These are phyloP conservation scores for Desmophyllum pertusum DNA, from an alignment of 92 coral and sea anemone genomes.

Conservation along the genomic window DNA sequence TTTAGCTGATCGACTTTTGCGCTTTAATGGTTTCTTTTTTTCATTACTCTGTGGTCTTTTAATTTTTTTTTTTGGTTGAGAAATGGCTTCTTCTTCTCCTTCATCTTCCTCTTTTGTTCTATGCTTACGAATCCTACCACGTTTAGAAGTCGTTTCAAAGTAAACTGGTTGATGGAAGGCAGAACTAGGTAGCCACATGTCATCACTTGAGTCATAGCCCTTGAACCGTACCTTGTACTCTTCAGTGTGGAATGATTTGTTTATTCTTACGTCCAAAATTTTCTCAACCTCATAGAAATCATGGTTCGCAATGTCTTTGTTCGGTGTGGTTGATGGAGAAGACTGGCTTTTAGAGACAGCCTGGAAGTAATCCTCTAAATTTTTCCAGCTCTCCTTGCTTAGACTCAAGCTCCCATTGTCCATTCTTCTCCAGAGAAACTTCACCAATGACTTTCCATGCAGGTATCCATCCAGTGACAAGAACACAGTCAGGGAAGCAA, in stretches of 20 bases:
- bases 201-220: not conserved
- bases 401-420: not conserved
- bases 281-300: conserved; percentile 33
- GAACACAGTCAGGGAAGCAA: conserved; percentile 14
- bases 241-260: conserved; percentile 23
- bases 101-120: conserved; percentile 33
- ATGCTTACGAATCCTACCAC: conserved; percentile 22
- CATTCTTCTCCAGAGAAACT: conserved; percentile 7
- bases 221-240: conserved; percentile 5
- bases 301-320: not conserved
- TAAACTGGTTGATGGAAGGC: conserved; percentile 19
- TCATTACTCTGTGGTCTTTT: not conserved
- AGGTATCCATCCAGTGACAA: conserved; percentile 17
- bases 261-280: conserved; percentile 16
- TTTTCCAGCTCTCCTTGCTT: conserved; percentile 13
- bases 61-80: not conserved
- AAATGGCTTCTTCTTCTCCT: not conserved
- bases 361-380: too few species aligned
- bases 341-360: not conserved
- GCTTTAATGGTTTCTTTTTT: not conserved
- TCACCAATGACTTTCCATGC: conserved; percentile 11
- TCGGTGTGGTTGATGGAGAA: not conserved
- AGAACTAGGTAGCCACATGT: conserved; percentile 26
- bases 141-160: conserved; percentile 12
- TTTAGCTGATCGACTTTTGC: too few species aligned